Base-by-base conservation (phyloP, 1,140 invertebrate species). In the Cotesia typhae region DNA sequence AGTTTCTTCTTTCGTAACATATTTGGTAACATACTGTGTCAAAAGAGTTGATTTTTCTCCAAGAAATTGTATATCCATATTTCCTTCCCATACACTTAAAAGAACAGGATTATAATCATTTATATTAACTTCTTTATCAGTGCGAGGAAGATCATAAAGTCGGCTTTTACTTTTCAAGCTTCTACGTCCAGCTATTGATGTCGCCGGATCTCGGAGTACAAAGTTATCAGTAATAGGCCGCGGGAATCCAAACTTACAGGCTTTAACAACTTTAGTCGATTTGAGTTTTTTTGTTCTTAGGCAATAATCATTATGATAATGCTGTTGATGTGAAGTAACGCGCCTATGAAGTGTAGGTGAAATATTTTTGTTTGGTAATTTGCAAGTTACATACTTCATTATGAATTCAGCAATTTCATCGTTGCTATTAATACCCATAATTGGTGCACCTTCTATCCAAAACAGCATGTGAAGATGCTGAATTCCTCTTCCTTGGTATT, bases 351-450 rank as follows among this genome's bases (percentile, higher is more conserved):
- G 53, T 52, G 67, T 72, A 52, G 67, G 75, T 36, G 71, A 71
- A 57, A 64, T 52, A 17, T 41, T 72, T 73, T 76, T 73, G 35
- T 73, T 37, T 7, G 75, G 76, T 7, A 78, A 57, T 41, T 59
- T 41, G 76, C 80, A 82, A 17, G 77, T 81, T 12, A 79, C 72
- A 66, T 80, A 83, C 68, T 80, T 78, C 12, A 41, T 41, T 74
- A 82, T 80, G 55, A 83, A 82, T 60, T 73, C 28, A 7, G 76
- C 74, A 4, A 83, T 74, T 70, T 83, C 55, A 17, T 47, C n/a
- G 2, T 53, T 28, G 5, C 41, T 35, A 35, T 53, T 47, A 28
- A 53, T 52, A 0, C 70, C 70, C 5, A 80, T 61, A 4, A 80
- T 70, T n/a, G 78, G 79, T 7, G 76, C 79, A 38, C 71, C 75